phyloP scores from a whole-genome alignment of 2,113 vertebrate genomes.

The Neolamprologus sp. region DNA sequence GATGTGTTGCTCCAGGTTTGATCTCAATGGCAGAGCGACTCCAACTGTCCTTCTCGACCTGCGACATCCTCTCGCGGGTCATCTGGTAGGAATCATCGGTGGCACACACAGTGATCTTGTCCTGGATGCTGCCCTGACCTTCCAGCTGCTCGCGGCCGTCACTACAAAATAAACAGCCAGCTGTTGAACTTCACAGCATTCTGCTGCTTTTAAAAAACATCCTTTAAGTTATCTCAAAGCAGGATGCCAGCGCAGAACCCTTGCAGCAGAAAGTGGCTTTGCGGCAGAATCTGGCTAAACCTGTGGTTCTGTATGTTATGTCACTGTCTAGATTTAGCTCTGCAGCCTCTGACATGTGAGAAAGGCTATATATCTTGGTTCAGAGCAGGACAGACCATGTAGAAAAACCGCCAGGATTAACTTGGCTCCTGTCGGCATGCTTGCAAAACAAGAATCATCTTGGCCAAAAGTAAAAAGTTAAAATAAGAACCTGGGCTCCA shows the following conservation, averaged over 20 bases:
- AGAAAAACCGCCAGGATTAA: constrained; percentile 28
- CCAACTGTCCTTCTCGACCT: constrained; percentile 74
- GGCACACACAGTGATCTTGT: constrained; percentile 83
- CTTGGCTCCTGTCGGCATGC: not conserved
- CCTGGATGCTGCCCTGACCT: constrained; percentile 79
- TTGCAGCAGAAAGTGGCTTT: constrained; percentile 14
- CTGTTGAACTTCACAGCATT: not conserved
- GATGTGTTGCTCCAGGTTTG: constrained; percentile 61
- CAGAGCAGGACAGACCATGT: constrained; percentile 9
- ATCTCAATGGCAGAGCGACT: constrained; percentile 72
- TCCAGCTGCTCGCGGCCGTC: constrained; percentile 69
- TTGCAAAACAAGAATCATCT: constrained; percentile 24
- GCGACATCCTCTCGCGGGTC: constrained; percentile 70
- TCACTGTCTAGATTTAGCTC: constrained; percentile 41
- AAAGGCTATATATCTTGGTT: not conserved
- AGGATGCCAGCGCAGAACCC: not conserved
- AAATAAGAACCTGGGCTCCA: not conserved
- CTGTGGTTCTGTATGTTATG: constrained; percentile 36
- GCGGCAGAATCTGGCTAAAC: constrained; percentile 6
- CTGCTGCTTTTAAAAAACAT: not conserved
- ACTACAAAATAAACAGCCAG: constrained; percentile 20
- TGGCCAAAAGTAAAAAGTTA: constrained; percentile 4
- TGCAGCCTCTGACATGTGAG: not conserved
- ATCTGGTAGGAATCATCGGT: constrained; percentile 75
- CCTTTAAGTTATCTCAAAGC: not conserved